These are phyloP conservation scores for Halocynthia roretzi DNA, from an alignment of 23 tunicate genomes.

Conservation along the genomic window DNA sequence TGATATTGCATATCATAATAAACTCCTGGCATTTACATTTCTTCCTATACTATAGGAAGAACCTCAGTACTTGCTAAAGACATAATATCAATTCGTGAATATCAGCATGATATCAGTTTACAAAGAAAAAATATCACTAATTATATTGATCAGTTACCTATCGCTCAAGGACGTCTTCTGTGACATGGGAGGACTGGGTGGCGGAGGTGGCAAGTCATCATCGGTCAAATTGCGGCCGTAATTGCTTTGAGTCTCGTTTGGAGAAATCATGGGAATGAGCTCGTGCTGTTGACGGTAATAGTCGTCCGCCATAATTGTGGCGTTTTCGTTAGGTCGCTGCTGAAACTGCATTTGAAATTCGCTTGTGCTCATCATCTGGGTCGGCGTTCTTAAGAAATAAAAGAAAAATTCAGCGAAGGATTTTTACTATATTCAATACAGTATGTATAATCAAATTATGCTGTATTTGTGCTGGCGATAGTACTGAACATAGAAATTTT, in stretches of 20 bases:
- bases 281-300: slow-evolving; percentile 8
- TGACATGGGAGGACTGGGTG: slow-evolving; percentile 55
- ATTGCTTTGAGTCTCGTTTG: not conserved
- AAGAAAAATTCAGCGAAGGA: no score
- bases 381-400: not conserved
- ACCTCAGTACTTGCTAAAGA: not conserved
- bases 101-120: no score
- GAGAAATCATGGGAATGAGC: slow-evolving; percentile 15
- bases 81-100: not conserved
- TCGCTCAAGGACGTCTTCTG: slow-evolving; percentile 61
- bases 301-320: slow-evolving; percentile 11
- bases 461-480: no score
- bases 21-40: no score
- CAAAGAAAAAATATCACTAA: no score
- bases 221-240: not conserved
- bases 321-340: not conserved
- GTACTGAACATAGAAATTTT: no score
- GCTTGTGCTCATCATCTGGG: not conserved
- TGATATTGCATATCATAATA: no score
- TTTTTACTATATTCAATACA: no score
- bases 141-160: slow-evolving; percentile 25
- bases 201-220: slow-evolving; percentile 68
- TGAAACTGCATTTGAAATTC: slow-evolving; percentile 1
- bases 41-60: no score
- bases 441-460: no score